These are phyloP conservation scores for Chironomus tepperi DNA, from an alignment of 1,140 invertebrate genomes.

Conservation along the genomic window DNA sequence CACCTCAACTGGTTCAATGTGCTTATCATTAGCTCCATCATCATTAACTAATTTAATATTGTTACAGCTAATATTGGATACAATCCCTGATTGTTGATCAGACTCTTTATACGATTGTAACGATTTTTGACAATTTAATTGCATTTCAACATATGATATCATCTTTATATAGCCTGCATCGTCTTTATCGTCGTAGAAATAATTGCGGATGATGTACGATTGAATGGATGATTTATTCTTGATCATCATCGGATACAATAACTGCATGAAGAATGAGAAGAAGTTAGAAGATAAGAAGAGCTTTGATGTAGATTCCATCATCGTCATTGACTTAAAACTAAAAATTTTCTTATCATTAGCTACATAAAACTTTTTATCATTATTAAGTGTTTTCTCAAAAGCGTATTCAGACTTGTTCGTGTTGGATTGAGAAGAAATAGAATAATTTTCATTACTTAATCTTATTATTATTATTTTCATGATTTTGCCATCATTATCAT, in stretches of 20 bases:
- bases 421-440: slow-evolving; percentile 22
- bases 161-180: slow-evolving; percentile 17
- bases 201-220: not conserved
- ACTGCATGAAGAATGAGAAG: slow-evolving; percentile 18
- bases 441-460: not conserved
- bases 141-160: slow-evolving; percentile 17
- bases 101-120: slow-evolving; percentile 20
- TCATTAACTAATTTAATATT: slow-evolving; percentile 10
- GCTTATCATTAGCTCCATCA: not conserved
- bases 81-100: slow-evolving; percentile 23
- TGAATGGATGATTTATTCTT: not conserved
- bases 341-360: slow-evolving; percentile 14
- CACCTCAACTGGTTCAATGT: not conserved
- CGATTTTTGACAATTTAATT: slow-evolving; percentile 22
- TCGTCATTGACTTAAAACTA: slow-evolving; percentile 17
- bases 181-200: not conserved
- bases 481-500: not conserved
- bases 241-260: slow-evolving; percentile 2
- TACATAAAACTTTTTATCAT: slow-evolving; percentile 15
- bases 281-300: slow-evolving; percentile 11
- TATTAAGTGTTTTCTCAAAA: slow-evolving; percentile 23
- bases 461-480: too few species aligned
- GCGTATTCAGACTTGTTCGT: slow-evolving; percentile 23
- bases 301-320: slow-evolving; percentile 23
- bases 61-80: slow-evolving; percentile 21